Evolutionary conservation across 2,797 vertebrate species (phyloP), one percentile per base, ranked within the genome.

Genomic region (Anguilla pacifica): DNA sequence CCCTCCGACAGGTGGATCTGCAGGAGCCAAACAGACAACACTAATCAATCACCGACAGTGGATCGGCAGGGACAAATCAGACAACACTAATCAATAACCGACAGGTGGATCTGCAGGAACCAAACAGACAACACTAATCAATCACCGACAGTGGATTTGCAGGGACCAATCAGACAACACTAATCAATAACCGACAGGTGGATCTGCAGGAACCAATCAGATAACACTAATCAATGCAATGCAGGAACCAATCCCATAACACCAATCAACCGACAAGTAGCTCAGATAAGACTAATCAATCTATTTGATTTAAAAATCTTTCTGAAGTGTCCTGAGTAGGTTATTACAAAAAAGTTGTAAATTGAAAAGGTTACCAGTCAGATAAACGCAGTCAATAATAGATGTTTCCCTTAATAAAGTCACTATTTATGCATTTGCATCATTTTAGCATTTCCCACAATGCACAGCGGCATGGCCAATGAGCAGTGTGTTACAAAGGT

Each of bases 1-100:
- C 98, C 98, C 94, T 99, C 98, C 61, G 98, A 99, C 89, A 99
- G 96, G 93, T 99, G 98, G 93, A 99, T 97, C 98, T 99, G 93
- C 46, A 53, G 13, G 82, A 49, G 53, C 43, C 25, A 83, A 83
- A 53, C 49, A n/a, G 19, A 53, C 6, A 51, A n/a, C 46, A 22
- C 81, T 46, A 28, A 49, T 53, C 19, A 83, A 53, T 83, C 49
- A 51, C 1, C 10, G 7, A 77, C 31, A 99, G 93, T 99, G 98
- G 93, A 99, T 97, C 98, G 99, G 93, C 46, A 53, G 13, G 82
- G 25, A 25, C 43, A 10, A 83, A 83, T 53, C 49, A n/a, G 19
- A 53, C 6, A 51, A n/a, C 46, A 22, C 81, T 46, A 28, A 49
- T 53, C 19, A 83, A 53, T 83, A 10, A 51, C 1, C 10, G 7